phyloP scores from a whole-genome alignment of 2,797 vertebrate genomes.

The Antrozous pallidus region DNA sequence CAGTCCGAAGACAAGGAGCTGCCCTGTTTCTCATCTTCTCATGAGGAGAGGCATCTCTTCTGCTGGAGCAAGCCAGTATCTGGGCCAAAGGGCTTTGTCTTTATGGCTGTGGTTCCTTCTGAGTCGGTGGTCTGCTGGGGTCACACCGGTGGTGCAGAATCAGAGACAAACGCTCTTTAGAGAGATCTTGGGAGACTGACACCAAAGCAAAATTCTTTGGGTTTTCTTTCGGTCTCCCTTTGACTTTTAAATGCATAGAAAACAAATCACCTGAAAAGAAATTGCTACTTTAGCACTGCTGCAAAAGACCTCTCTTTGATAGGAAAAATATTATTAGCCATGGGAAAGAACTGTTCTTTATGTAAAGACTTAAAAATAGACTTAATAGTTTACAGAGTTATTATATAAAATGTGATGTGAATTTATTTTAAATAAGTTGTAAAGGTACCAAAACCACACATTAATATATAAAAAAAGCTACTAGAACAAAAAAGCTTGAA shows the following conservation, averaged over 20 bases:
- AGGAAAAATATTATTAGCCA: conserved; percentile 63
- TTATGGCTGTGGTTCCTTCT: conserved; percentile 46
- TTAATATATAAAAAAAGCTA: conserved; percentile 53
- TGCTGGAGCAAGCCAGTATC: conserved; percentile 51
- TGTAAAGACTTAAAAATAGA: conserved; percentile 70
- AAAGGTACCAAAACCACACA: conserved; percentile 76
- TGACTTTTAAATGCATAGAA: conserved; percentile 60
- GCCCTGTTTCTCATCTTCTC: conserved; percentile 55
- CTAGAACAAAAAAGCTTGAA: conserved; percentile 64
- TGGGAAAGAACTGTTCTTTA: conserved; percentile 59
- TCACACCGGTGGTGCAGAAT: conserved; percentile 50
- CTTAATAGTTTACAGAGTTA: conserved; percentile 68
- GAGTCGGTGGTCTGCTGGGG: conserved; percentile 55
- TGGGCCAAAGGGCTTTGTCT: conserved; percentile 12
- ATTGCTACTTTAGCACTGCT: conserved; percentile 58
- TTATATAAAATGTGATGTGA: conserved; percentile 72
- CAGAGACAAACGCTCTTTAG: conserved; percentile 18
- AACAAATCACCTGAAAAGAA: conserved; percentile 50
- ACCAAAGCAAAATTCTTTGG: conserved; percentile 48
- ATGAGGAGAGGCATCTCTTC: conserved; percentile 1
- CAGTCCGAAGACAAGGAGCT: conserved; percentile 57
- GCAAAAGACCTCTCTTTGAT: conserved; percentile 71
- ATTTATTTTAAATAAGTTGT: conserved; percentile 72
- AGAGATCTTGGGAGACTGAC: conserved; percentile 48
- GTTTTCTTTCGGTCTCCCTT: conserved; percentile 46